Evolutionary conservation across 2,113 vertebrate species (phyloP).

Genomic region (Upupa epops): DNA sequence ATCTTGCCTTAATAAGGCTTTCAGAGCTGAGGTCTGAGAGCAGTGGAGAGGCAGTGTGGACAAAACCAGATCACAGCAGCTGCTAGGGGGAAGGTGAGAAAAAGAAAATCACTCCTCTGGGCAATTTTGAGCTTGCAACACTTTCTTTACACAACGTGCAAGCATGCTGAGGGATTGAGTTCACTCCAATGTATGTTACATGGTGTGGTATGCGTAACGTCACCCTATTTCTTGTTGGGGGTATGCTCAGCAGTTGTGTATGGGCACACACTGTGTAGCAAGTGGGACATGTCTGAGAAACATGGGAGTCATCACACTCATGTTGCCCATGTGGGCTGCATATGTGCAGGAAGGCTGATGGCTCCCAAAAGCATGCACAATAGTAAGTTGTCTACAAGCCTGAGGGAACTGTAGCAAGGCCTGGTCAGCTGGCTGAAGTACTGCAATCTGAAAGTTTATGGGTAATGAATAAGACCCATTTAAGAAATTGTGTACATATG

Average conservation of each 20-base stretch:
- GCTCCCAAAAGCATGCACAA: background rate
- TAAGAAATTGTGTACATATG: background rate
- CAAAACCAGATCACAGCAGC: background rate
- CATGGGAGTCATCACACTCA: background rate
- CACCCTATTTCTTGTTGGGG: background rate
- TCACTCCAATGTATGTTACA: background rate
- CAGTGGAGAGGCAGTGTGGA: background rate
- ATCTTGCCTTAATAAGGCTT: background rate
- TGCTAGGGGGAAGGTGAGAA: rapidly evolving
- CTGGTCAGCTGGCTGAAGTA: background rate
- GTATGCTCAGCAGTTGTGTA: background rate
- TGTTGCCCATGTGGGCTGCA: slow-evolving; percentile 13
- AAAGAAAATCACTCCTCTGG: background rate
- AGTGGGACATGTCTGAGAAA: background rate
- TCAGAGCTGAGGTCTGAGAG: background rate
- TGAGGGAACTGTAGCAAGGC: background rate
- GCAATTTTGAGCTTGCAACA: background rate
- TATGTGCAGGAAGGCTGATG: background rate
- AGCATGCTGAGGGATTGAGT: background rate
- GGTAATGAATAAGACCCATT: background rate
- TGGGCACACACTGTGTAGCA: background rate
- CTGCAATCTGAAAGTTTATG: background rate
- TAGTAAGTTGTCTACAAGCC: background rate
- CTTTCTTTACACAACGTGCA: rapidly evolving
- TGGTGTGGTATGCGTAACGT: background rate